Base-by-base conservation (phyloP, 2,888 invertebrate genomes). In the Drosophila setosimentum region DNA sequence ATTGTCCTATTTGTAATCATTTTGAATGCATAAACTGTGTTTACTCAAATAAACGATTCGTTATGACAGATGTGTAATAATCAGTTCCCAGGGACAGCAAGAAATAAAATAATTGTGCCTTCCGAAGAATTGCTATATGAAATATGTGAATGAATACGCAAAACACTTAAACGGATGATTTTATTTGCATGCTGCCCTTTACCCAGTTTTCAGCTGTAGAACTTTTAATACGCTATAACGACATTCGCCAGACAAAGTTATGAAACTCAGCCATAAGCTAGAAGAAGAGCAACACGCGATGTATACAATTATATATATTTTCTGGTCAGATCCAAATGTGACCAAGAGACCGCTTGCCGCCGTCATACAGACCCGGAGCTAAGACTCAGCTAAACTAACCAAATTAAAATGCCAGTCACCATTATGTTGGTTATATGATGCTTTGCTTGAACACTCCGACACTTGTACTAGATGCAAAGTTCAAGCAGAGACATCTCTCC, bases 151-250 rank as follows among this genome's bases (percentile, higher is more conserved):
- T 64, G 32, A 51, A 53, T 71, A 75, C 49, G 49, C 24, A 49
- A 72, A 64, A 18, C 29, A 33, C 30, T 49, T 37, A 2, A 48
- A 35, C 50, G 18, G 24, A 55, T 61, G 42, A 72, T 21, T 66
- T 71, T 62, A 78, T 71, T 55, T 35, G 53, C 73, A 24, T 27
- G 51, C 8, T 87, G 83, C 83, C 88, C 83, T 87, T 84, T 84
- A 83, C 86, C 78, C 73, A 87, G 70, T 68, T 83, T 76, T 61
- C 33, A 58, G 48, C 48, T 42, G 53, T 69, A 80, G 61, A 72
- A 77, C 71, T 65, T 58, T 57, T 54, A 66, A 60, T 48, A 49
- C 37, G 35, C 51, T 50, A 35, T 61, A 61, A 53, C 57, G 35
- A 37, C 42, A 71, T 48, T 63, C 40, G 40, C 40, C 59, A 49